Percentiles rank a stretch among this genome's conserved stretches.
These are phyloP conservation scores for Malurus alboscapulatus DNA, from an alignment of 2,113 vertebrate genomes.

Conservation along the genomic window DNA sequence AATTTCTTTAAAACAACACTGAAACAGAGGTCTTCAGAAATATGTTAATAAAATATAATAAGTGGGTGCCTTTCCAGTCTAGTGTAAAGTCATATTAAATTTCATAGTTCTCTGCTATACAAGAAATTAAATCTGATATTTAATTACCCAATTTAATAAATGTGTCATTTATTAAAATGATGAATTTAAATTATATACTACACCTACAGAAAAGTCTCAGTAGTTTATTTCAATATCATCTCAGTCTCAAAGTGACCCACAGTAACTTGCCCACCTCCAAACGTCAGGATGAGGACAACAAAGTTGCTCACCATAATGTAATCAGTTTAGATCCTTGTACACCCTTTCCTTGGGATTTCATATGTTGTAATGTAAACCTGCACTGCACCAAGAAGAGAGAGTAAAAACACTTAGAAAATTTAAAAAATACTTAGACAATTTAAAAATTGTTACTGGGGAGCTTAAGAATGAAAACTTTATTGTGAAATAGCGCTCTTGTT, in stretches of 20 bases:
- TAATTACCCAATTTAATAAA: neutral
- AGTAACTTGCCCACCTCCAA: neutral
- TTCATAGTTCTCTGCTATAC: neutral
- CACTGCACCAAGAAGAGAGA: neutral
- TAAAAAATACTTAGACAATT: no score
- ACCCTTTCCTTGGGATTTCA: neutral
- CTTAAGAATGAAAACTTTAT: neutral
- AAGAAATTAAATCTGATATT: neutral
- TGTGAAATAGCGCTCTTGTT: neutral
- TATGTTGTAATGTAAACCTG: neutral
- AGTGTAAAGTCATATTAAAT: neutral
- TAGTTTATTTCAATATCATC: neutral
- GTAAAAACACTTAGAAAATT: neutral
- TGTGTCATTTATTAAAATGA: neutral
- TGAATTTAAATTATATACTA: neutral
- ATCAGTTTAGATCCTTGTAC: neutral
- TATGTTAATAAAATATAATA: neutral
- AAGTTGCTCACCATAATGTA: neutral
- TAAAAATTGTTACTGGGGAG: neutral
- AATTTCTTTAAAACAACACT: neutral
- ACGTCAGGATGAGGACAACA: neutral
- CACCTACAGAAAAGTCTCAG: neutral
- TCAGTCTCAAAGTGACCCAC: neutral
- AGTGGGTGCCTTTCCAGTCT: neutral
- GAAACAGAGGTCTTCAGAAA: neutral